Base-by-base conservation (phyloP, 1,140 invertebrate genomes). In the Prorops nasuta region DNA sequence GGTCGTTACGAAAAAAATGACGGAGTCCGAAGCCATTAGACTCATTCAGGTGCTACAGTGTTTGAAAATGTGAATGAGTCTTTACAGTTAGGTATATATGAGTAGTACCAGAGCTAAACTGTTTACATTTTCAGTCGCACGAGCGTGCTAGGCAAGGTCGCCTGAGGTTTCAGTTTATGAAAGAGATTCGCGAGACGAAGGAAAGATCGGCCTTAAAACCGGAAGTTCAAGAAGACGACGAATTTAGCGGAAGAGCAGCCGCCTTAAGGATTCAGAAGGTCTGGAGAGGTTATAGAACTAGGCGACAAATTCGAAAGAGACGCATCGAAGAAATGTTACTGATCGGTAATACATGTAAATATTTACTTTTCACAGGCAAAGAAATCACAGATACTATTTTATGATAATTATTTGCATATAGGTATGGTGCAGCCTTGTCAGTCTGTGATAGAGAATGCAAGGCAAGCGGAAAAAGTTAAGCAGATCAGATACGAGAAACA, bases 141-240 rank as follows among this genome's bases (percentile, higher is more conserved):
- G 95, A 97, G 74, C 76, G 94, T 59, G 94, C 93, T 1, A 81
- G 94, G 34, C 94, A 96, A 71, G 94, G 90, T 17, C 78, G 92
- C 35, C 57, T 90, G 3, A 79, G 93, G 54, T 86, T 91, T 8
- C 89, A 94, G 65, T 93, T 95, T 58, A 94, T 96, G 89, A 89
- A 89, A 70, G 92, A 95, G 76, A 91, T 96, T 44, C 77, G 86
- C 18, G 78, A 84, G 16, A 79, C 87, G 48, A 91, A 90, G 71
- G 88, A 91, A 54, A 87, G 84, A 66, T 69, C 70, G 21, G 63
- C 54, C 62, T 80, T 82, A 7, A 85, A 87, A 58, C 66, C 78
- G 9, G 81, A 84, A 49, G 68, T 71, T 28, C 56, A 53, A 46
- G 78, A 80, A 52, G 79, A 73, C 9, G 78, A 80, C 17, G 77